A percentile compares a stretch with the other conserved stretches of the same genome.
Conservation (phyloP, 2,888 invertebrate genomes). For the Diaperis boleti region DNA sequence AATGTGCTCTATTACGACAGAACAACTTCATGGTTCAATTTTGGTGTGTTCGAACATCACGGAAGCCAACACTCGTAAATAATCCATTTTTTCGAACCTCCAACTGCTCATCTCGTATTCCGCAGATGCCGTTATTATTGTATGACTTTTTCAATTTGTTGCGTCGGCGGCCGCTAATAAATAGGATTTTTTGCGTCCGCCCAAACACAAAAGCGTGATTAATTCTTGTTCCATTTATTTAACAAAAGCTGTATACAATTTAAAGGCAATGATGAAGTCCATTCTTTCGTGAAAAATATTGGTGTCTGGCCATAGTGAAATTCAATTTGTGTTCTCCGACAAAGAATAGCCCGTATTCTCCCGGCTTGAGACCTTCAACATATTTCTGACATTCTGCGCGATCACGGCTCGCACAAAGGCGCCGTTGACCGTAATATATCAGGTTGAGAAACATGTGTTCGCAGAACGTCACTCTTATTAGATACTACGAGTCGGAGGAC, state of each 20-base stretch:
- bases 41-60: no score
- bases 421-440: slow-evolving; percentile 58
- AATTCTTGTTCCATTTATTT: slow-evolving; percentile 41
- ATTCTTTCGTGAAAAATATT: slow-evolving; percentile 55
- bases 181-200: slow-evolving; percentile 33
- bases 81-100: not conserved
- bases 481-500: slow-evolving; percentile 35
- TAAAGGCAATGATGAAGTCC: slow-evolving; percentile 43
- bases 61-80: no score
- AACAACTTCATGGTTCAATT: no score
- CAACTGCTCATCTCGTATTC: slow-evolving; percentile 6
- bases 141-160: slow-evolving; percentile 31
- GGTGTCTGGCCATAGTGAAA: slow-evolving; percentile 53
- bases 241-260: slow-evolving; percentile 43
- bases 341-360: slow-evolving; percentile 53
- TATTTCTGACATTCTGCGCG: slow-evolving; percentile 57
- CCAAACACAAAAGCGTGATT: slow-evolving; percentile 39
- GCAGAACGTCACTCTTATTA: slow-evolving; percentile 45
- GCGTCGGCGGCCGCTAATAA: slow-evolving; percentile 31
- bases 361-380: slow-evolving; percentile 52
- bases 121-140: slow-evolving; percentile 16
- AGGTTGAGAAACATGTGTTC: slow-evolving; percentile 57
- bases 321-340: slow-evolving; percentile 54
- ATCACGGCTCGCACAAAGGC: slow-evolving; percentile 52
- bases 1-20: no score